These are phyloP conservation scores for Pteropus rufus DNA, from an alignment of 2,797 vertebrate genomes.

Conservation along the genomic window DNA sequence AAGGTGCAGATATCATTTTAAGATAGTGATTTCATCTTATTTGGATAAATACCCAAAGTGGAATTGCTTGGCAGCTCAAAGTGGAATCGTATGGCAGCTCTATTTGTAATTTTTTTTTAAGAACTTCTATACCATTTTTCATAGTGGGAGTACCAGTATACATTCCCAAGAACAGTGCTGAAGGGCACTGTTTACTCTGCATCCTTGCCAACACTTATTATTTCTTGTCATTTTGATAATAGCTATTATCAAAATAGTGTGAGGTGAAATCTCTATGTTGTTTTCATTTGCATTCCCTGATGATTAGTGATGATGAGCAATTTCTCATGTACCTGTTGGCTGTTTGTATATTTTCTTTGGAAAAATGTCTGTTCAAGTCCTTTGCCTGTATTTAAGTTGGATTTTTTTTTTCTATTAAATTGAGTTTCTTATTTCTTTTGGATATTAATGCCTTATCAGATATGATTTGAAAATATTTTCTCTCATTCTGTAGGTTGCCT, in stretches of 20 bases:
- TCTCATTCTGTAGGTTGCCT: background rate
- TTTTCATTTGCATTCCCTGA: background rate
- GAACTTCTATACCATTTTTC: background rate
- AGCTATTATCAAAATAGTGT: background rate
- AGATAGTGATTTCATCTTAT: background rate
- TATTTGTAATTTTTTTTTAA: background rate
- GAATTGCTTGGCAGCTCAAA: background rate
- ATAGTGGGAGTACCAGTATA: background rate
- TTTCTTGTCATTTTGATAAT: background rate
- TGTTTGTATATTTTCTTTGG: background rate
- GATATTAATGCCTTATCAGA: background rate
- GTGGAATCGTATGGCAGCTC: background rate
- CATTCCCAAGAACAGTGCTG: background rate
- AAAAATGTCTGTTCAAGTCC: background rate
- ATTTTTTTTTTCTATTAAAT: background rate
- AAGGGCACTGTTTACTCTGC: background rate
- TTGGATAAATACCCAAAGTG: background rate
- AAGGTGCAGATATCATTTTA: background rate
- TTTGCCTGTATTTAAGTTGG: background rate
- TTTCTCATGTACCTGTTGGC: background rate
- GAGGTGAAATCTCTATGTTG: background rate
- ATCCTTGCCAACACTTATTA: background rate
- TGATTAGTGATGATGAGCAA: background rate
- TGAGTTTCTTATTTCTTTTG: background rate
- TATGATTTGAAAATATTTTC: background rate